Conservation (phyloP, 2,888 invertebrate species). For the Teleiodes luculella region DNA sequence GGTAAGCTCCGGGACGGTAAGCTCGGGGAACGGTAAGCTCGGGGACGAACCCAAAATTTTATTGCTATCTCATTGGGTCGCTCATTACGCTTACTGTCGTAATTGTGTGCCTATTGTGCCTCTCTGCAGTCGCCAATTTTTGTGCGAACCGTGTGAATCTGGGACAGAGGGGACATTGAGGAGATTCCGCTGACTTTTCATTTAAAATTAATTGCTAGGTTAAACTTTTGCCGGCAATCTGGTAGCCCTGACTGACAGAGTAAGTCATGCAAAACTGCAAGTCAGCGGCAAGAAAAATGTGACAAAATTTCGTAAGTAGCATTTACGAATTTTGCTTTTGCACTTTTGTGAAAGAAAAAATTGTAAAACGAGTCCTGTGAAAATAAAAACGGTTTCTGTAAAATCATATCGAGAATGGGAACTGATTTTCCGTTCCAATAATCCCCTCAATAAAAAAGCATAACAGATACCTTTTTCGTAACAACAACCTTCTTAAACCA, state of each 20-base stretch:
- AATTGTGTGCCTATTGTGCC: slow-evolving; percentile 71
- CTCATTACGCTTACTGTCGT: slow-evolving; percentile 61
- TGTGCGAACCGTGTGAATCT: slow-evolving; percentile 68
- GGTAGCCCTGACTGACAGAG: neutral
- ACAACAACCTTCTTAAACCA: slow-evolving; percentile 41
- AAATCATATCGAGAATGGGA: neutral
- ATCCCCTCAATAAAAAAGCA: slow-evolving; percentile 20
- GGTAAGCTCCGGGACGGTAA: too few species aligned
- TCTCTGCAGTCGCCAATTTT: slow-evolving; percentile 53
- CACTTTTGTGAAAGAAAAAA: too few species aligned
- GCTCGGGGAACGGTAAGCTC: too few species aligned
- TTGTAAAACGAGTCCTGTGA: too few species aligned
- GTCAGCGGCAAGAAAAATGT: neutral
- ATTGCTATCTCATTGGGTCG: slow-evolving; percentile 74
- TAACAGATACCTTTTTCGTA: slow-evolving; percentile 17
- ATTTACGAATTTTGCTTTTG: too few species aligned
- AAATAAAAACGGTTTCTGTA: neutral
- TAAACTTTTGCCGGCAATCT: neutral
- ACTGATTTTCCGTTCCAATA: slow-evolving; percentile 10
- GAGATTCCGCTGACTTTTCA: slow-evolving; percentile 40
- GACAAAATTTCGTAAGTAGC: neutral
- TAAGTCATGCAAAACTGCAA: neutral
- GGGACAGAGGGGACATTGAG: slow-evolving; percentile 48
- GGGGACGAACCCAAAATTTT: too few species aligned
- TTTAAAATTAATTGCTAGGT: slow-evolving; percentile 29